A percentile compares a stretch with the other conserved stretches of the same genome.
phyloP scores from a whole-genome alignment of 2,888 invertebrate genomes.

The Apoda limacodes region DNA sequence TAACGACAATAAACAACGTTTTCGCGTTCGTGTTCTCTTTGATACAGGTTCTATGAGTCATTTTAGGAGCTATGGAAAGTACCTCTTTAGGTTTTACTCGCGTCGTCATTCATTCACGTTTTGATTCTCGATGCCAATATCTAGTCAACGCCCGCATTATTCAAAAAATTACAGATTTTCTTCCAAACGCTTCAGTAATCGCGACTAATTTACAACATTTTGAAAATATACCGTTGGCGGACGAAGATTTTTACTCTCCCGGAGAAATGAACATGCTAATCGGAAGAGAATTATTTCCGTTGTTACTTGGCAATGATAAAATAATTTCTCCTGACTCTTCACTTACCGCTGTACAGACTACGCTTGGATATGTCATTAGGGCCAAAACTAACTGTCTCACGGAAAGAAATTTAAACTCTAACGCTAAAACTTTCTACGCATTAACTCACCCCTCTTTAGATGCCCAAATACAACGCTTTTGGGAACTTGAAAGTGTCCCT shows the following conservation, averaged over 20 bases:
- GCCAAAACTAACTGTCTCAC: slow-evolving; percentile 2
- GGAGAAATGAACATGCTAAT: slow-evolving; percentile 3
- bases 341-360: slow-evolving; percentile 2
- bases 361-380: slow-evolving; percentile 6
- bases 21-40: not conserved
- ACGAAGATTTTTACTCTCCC: slow-evolving; percentile 1
- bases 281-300: slow-evolving; percentile 6
- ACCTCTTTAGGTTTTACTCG: not conserved
- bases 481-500: slow-evolving; percentile 8
- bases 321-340: slow-evolving; percentile 1
- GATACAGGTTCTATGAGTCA: slow-evolving; percentile 2
- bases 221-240: slow-evolving; percentile 2
- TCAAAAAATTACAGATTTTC: slow-evolving; percentile 1
- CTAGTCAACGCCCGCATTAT: slow-evolving; percentile 2
- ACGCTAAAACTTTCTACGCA: too few species aligned
- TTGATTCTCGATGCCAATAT: slow-evolving; percentile 2
- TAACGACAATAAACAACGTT: not conserved
- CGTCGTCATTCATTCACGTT: slow-evolving; percentile 2
- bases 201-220: slow-evolving; percentile 1
- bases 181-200: slow-evolving; percentile 1
- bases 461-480: slow-evolving; percentile 7
- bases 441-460: slow-evolving; percentile 4
- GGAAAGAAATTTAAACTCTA: too few species aligned
- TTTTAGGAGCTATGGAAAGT: slow-evolving; percentile 1
- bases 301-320: slow-evolving; percentile 2